Base-by-base conservation (phyloP, 2,797 vertebrate species). In the Karalla daura region DNA sequence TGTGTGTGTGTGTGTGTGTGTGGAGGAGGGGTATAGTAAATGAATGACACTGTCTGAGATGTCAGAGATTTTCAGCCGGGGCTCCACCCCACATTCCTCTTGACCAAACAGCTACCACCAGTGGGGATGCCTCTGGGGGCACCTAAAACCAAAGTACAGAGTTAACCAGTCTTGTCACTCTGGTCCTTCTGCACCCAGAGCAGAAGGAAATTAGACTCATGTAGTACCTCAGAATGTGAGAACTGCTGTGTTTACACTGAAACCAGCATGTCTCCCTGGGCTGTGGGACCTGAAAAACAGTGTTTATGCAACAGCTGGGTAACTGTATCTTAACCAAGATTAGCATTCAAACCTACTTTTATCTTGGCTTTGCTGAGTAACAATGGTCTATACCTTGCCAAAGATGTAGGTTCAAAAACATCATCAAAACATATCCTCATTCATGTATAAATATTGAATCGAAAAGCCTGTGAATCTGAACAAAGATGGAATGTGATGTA, bases 41-140 rank as follows among this genome's bases (percentile, higher is more conserved):
- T n/a, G n/a, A n/a, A n/a, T n/a, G n/a, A n/a, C n/a, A n/a, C n/a
- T n/a, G n/a, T n/a, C n/a, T n/a, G 32, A 39, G 36, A 25, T n/a
- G n/a, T n/a, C n/a, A n/a, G n/a, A 44, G 39, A 68, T 68, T 69
- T 41, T 69, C 28, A n/a, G 8, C 24, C 17, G 20, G n/a, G 25
- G 39, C 63, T 24, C 58, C 63, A 52, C 49, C 64, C 49, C 59
- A 60, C 67, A 76, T 76, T 80, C 63, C 44, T 61, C n/a, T 39
- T 28, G 13, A 17, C 23, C 40, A 56, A 47, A 62, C 39, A 18
- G 37, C 15, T 21, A 11, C 51, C 58, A 44, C 20, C 20, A 14
- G 10, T 28, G 0, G 44, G 17, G 17, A 60, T 9, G 4, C 20
- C 28, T 13, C 4, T 27, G 15, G 11, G 23, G 17, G 3, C 6